Evolutionary conservation across 2,888 invertebrate species (phyloP), one percentile per base, ranked within the genome.

Genomic region (Dinocampus coccinellae): DNA sequence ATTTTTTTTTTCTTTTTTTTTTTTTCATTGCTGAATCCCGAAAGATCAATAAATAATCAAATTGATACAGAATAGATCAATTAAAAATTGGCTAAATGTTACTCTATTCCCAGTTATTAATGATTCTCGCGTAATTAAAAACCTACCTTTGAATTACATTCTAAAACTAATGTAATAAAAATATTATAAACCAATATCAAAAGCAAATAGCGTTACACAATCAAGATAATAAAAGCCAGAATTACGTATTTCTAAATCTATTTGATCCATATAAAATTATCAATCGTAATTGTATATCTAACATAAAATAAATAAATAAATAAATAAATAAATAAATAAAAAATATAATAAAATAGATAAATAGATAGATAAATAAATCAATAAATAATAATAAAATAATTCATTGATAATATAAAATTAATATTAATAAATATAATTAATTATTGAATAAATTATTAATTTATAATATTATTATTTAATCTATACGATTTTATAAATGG

Each of bases 181-280:
- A 81, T 58, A 72, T 83, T 85, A 80, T 83, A 85, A 84, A 86
- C 84, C 85, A 85, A 85, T 85, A 24, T 80, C 86, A 82, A 86
- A 86, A 87, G 87, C 87, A 86, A 86, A 85, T 86, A 87, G 87
- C 86, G 84, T 85, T 87, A 87, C 86, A 84, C 86, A 87, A 86
- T 86, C 85, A 86, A 87, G 84, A 82, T 87, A 84, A 29, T n/a
- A n/a, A 82, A 87, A 87, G 86, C 87, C 85, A 84, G 77, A 85
- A 84, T 87, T 55, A 87, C 86, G 86, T 86, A 83, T 82, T 80
- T 82, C 74, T 76, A 76, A 73, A 73, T 75, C 39, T 72, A 72
- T 73, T 61, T 69, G 67, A 73, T 75, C 70, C 76, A 73, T 72
- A n/a, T n/a, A n/a, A n/a, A n/a, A n/a, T n/a, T n/a, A n/a, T n/a